phyloP scores from a whole-genome alignment of 2,113 vertebrate species.

The Neolamprologus sp. region DNA sequence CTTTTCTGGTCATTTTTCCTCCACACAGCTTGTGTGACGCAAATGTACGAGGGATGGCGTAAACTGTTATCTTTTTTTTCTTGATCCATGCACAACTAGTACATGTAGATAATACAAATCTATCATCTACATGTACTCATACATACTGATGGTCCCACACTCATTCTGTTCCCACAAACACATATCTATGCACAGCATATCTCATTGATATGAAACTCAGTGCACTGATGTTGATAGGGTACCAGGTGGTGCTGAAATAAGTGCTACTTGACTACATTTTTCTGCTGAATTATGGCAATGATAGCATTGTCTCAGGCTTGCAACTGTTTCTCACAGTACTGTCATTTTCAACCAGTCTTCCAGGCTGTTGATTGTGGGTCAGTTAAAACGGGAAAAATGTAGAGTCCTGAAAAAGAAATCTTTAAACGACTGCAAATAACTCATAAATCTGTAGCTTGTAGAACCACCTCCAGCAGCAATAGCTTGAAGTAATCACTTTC shows the following conservation, averaged over 20 bases:
- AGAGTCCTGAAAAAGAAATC: not conserved
- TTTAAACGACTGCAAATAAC: not conserved
- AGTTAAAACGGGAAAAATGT: not conserved
- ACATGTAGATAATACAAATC: not conserved
- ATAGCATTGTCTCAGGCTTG: not conserved
- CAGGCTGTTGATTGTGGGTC: fast-evolving
- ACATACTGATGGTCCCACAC: not conserved
- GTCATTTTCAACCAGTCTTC: not conserved
- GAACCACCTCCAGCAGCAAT: not conserved
- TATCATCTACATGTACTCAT: not conserved
- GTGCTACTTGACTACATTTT: not conserved
- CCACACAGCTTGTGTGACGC: not conserved
- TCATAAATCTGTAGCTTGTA: too few species aligned
- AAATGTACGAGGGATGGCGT: not conserved
- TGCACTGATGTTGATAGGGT: not conserved
- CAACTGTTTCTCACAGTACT: not conserved
- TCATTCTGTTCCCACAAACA: not conserved
- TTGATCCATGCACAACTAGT: not conserved
- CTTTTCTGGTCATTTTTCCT: slow-evolving; percentile 11
- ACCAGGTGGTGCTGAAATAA: not conserved
- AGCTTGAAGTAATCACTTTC: not conserved
- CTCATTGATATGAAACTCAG: not conserved
- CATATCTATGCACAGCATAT: not conserved
- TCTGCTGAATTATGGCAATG: not conserved
- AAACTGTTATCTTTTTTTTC: not conserved